These are phyloP conservation scores for Lophotis ruficrista DNA, from an alignment of 2,113 vertebrate genomes.

Conservation along the genomic window DNA sequence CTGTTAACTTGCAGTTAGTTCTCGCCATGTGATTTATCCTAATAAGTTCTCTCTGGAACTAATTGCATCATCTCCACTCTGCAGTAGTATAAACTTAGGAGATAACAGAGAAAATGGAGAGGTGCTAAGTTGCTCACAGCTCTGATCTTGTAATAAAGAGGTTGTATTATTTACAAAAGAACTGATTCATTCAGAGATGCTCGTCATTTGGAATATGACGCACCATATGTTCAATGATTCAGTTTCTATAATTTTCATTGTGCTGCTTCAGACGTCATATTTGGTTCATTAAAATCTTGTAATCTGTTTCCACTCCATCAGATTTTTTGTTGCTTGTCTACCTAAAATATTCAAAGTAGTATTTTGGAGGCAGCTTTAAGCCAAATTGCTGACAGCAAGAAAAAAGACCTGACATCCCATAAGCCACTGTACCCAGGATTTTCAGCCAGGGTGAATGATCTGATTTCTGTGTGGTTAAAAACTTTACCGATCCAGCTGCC, in stretches of 20 bases:
- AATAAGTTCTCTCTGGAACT: not conserved
- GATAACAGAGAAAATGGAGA: not conserved
- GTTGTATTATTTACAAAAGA: not conserved
- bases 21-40: not conserved
- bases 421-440: not conserved
- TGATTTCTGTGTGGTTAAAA: not conserved
- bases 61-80: not conserved
- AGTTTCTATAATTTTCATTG: not conserved
- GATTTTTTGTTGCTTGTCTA: not conserved
- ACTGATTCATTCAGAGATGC: not conserved
- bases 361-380: not conserved
- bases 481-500: not conserved
- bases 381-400: not conserved
- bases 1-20: not conserved
- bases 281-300: not conserved
- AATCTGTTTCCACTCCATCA: not conserved
- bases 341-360: not conserved
- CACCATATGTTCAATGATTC: conserved; percentile 17
- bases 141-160: not conserved
- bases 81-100: not conserved
- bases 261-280: accelerated
- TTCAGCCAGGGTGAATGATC: not conserved
- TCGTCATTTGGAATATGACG: not conserved
- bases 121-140: not conserved
- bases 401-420: not conserved